Evolutionary conservation across 2,888 invertebrate genomes (phyloP).

Genomic region (Tenthredo notha): DNA sequence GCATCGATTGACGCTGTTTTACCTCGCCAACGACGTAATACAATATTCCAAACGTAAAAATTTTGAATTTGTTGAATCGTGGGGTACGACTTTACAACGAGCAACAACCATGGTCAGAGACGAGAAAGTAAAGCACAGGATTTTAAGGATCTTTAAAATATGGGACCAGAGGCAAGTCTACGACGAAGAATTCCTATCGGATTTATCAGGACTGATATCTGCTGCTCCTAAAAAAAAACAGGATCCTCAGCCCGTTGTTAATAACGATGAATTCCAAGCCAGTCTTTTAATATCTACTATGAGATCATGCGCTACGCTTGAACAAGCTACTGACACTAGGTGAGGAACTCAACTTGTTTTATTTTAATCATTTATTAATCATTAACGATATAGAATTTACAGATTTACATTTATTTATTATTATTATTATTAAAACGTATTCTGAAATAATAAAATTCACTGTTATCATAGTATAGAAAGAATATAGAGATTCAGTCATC

Average conservation of each 20-base stretch:
- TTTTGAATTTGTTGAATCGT: slow-evolving; percentile 94
- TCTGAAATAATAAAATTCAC: not conserved
- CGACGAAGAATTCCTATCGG: slow-evolving; percentile 93
- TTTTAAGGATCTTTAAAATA: slow-evolving; percentile 94
- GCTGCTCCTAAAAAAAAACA: slow-evolving; percentile 86
- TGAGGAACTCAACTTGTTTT: slow-evolving; percentile 17
- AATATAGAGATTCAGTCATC: not conserved
- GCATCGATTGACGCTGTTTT: slow-evolving; percentile 93
- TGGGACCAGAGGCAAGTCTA: slow-evolving; percentile 97
- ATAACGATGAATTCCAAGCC: slow-evolving; percentile 87
- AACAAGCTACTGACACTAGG: slow-evolving; percentile 74
- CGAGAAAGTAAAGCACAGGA: slow-evolving; percentile 92
- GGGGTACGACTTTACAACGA: slow-evolving; percentile 95
- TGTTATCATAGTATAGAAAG: not conserved
- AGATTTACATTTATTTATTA: too few species aligned
- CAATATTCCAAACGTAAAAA: slow-evolving; percentile 97
- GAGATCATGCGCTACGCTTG: slow-evolving; percentile 74
- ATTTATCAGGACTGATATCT: slow-evolving; percentile 90
- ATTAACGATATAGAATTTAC: too few species aligned
- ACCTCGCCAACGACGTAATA: slow-evolving; percentile 98
- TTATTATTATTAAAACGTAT: not conserved
- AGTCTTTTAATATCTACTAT: slow-evolving; percentile 75
- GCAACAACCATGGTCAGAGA: slow-evolving; percentile 95
- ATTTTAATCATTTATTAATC: not conserved
- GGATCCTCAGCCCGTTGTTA: slow-evolving; percentile 80